These are phyloP conservation scores for Naso thynnoides DNA, from an alignment of 2,797 vertebrate genomes.

Conservation along the genomic window DNA sequence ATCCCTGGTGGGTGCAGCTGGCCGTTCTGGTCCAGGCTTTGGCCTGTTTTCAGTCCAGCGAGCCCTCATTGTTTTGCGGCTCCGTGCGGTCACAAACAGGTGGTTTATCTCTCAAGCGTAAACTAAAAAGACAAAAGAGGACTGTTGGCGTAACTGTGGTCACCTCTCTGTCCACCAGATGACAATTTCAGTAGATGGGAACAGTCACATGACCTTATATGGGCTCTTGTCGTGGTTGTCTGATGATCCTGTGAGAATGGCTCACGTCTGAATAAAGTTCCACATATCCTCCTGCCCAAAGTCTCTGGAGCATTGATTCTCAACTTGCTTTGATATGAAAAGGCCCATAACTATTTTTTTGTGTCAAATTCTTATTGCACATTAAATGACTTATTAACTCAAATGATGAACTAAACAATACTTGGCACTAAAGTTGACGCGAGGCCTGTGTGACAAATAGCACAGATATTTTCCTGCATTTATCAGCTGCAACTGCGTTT, in stretches of 20 bases:
- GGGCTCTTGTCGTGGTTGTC: constrained; percentile 18
- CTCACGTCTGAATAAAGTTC: constrained; percentile 31
- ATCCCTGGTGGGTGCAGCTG: constrained; percentile 43
- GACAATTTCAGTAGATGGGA: constrained; percentile 51
- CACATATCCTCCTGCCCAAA: constrained; percentile 33
- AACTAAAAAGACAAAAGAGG: constrained; percentile 55
- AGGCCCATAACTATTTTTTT: no score
- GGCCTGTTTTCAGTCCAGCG: constrained; percentile 59
- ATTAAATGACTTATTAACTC: no score
- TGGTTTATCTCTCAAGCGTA: constrained; percentile 57
- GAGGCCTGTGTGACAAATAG: no score
- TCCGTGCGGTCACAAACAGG: constrained; percentile 54
- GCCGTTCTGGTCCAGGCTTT: constrained; percentile 25
- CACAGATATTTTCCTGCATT: no score
- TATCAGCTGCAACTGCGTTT: no score
- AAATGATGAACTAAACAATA: no score
- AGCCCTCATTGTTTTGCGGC: constrained; percentile 63
- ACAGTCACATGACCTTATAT: constrained; percentile 34
- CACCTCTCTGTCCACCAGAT: constrained; percentile 46
- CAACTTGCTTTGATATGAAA: no score
- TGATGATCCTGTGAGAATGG: constrained; percentile 44
- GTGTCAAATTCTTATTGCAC: no score
- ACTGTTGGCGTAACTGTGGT: constrained; percentile 40
- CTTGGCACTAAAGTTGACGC: no score
- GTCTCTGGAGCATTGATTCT: constrained; percentile 9